A percentile compares a stretch with the other conserved stretches of the same genome.
These are phyloP conservation scores for Leptosomus discolor DNA, from an alignment of 2,113 vertebrate species.

Conservation along the genomic window DNA sequence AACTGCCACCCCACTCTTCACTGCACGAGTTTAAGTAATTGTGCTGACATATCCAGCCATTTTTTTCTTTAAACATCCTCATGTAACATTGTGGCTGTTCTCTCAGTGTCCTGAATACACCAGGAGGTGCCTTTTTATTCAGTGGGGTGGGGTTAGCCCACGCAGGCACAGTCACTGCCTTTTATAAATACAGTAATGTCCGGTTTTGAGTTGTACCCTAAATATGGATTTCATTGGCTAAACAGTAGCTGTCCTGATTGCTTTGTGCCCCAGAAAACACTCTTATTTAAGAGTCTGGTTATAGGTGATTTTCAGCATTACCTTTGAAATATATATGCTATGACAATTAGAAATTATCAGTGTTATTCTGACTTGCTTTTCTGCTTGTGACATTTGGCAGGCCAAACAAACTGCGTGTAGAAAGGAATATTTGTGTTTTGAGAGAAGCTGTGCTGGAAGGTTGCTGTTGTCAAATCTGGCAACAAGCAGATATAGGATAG, in stretches of 20 bases:
- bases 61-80: background rate
- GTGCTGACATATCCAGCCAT: accelerated
- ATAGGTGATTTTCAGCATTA: background rate
- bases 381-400: background rate
- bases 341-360: background rate
- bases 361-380: background rate
- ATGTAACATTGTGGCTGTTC: background rate
- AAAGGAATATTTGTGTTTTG: background rate
- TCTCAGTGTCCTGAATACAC: background rate
- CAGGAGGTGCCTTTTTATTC: background rate
- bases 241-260: background rate
- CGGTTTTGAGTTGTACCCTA: background rate
- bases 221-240: background rate
- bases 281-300: background rate
- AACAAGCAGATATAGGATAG: background rate
- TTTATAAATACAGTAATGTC: background rate
- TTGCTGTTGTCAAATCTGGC: background rate
- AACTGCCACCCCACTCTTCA: background rate
- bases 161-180: background rate
- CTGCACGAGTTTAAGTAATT: background rate
- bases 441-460: background rate
- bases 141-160: background rate
- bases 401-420: background rate
- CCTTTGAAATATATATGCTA: background rate
- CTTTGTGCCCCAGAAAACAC: background rate